Conservation (phyloP, 2,888 invertebrate genomes). For the Acronicta leporina region DNA sequence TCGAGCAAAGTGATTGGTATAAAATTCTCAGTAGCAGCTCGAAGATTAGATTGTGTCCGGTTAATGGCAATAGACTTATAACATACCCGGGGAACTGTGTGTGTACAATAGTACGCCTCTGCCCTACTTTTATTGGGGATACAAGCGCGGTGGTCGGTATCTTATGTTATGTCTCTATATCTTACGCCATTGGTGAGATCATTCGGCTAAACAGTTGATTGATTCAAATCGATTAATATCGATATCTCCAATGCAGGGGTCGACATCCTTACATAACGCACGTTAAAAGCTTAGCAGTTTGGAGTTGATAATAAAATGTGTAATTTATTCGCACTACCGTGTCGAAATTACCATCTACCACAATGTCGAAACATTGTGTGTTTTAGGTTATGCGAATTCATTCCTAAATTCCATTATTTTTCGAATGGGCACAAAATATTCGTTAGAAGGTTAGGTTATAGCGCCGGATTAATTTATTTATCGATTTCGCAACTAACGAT, state of each 20-base stretch:
- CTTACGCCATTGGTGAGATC: conserved; percentile 42
- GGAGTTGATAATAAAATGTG: conserved; percentile 32
- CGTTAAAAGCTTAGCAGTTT: conserved; percentile 22
- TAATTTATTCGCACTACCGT: conserved; percentile 34
- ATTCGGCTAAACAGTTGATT: conserved; percentile 35
- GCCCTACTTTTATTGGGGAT: no score
- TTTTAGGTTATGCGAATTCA: conserved; percentile 24
- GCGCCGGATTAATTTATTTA: conserved; percentile 20
- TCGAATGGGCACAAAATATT: conserved; percentile 8
- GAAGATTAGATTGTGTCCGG: no score
- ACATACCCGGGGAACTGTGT: no score
- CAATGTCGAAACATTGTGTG: conserved; percentile 29
- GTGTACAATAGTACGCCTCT: no score
- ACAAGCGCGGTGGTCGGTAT: no score
- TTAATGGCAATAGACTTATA: no score
- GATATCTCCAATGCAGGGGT: conserved; percentile 23
- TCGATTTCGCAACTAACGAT: conserved; percentile 40
- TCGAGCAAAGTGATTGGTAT: no score
- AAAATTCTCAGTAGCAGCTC: no score
- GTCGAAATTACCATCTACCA: neutral
- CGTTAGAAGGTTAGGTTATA: conserved; percentile 16
- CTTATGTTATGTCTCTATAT: no score
- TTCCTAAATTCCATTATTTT: conserved; percentile 27
- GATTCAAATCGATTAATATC: conserved; percentile 32
- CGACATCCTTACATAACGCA: conserved; percentile 45